Conservation (phyloP, 2,888 invertebrate species). For the Siphlonurus alternatus region DNA sequence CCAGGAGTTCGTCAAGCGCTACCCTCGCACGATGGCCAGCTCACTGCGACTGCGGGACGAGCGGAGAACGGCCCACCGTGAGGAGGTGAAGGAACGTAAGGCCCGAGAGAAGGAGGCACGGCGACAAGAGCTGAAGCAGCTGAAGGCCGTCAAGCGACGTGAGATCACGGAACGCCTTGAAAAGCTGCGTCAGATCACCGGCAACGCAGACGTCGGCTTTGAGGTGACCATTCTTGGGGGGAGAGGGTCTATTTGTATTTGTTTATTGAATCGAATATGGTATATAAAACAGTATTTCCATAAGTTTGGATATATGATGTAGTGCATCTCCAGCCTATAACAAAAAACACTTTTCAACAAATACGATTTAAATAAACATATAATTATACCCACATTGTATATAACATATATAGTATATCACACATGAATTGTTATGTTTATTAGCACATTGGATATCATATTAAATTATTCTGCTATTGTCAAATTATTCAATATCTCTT, state of each 20-base stretch:
- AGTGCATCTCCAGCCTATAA: no score
- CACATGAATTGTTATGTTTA: no score
- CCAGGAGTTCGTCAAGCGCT: conserved; percentile 77
- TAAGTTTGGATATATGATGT: no score
- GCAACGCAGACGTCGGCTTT: conserved; percentile 53
- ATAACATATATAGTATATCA: no score
- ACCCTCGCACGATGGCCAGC: conserved; percentile 74
- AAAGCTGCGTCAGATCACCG: conserved; percentile 73
- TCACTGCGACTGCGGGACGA: conserved; percentile 68
- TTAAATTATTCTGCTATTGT: no score
- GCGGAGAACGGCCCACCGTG: conserved; percentile 58
- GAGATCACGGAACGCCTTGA: conserved; percentile 83
- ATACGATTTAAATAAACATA: no score
- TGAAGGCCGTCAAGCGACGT: conserved; percentile 71
- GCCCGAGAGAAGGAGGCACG: conserved; percentile 60
- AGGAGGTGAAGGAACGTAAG: conserved; percentile 55
- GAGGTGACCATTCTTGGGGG: conserved; percentile 28
- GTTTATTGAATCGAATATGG: background rate
- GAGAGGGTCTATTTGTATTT: background rate
- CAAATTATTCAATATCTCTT: no score
- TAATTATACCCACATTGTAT: background rate
- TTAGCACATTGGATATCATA: no score
- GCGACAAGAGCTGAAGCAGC: conserved; percentile 69
- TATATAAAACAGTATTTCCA: background rate
- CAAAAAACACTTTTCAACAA: no score